Percentiles rank a stretch among this genome's conserved stretches.
Evolutionary conservation across 2,797 vertebrate species (phyloP).

Genomic region (Pseudochaenichthys georgianus): DNA sequence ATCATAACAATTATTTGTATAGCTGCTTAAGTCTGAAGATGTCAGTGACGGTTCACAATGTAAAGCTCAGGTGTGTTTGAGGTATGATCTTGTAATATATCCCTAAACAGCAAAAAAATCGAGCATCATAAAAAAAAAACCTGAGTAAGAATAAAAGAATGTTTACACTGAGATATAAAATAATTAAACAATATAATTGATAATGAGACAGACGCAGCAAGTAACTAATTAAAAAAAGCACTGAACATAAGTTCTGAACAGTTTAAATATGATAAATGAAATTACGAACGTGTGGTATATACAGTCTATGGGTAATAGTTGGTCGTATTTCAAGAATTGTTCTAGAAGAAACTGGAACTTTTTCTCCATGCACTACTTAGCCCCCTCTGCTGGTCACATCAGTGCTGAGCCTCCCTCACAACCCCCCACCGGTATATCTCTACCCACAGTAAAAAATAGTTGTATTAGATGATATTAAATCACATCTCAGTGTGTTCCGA

Average conservation of each 20-base stretch:
- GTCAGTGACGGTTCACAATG: background rate
- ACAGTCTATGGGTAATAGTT: background rate
- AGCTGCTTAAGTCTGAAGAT: background rate
- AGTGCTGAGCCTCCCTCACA: background rate
- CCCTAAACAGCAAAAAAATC: no score
- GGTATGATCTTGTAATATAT: background rate
- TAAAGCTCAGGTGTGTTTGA: background rate
- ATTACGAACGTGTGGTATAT: background rate
- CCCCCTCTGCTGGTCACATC: conserved; percentile 33
- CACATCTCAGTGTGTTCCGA: conserved; percentile 38
- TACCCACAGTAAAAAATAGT: conserved; percentile 26
- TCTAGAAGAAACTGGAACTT: background rate
- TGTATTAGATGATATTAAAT: conserved; percentile 8
- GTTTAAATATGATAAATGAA: background rate
- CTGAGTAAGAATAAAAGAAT: no score
- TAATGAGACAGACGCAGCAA: no score
- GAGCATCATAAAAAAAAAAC: no score
- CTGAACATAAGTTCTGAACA: background rate
- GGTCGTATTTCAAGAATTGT: background rate
- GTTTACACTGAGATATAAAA: no score
- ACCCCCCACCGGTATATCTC: conserved; percentile 1
- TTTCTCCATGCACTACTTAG: conserved; percentile 8
- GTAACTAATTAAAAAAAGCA: no score
- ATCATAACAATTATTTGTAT: background rate
- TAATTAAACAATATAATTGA: no score